Conservation (phyloP, 2,888 invertebrate genomes). For the Priocnemis perturbator region DNA sequence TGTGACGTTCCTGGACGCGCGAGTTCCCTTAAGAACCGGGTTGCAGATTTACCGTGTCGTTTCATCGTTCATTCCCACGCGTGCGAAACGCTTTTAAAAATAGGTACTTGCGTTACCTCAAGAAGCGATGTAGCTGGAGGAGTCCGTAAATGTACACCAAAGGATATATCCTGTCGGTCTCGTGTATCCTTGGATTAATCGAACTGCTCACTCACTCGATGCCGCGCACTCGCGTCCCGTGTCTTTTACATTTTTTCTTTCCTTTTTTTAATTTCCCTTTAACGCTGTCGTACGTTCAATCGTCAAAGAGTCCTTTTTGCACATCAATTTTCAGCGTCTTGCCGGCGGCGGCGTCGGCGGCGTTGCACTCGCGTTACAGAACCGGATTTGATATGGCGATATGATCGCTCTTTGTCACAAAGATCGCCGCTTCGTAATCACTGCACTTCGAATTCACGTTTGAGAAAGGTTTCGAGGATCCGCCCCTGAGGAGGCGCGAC, state of each 20-base stretch:
- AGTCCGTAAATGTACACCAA: constrained; percentile 49
- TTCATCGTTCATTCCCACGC: constrained; percentile 12
- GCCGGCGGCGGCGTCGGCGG: constrained; percentile 15
- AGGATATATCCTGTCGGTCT: constrained; percentile 45
- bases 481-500: background rate
- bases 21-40: too few species aligned
- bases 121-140: constrained; percentile 34
- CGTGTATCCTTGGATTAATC: constrained; percentile 39
- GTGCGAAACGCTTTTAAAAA: constrained; percentile 45
- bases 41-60: too few species aligned
- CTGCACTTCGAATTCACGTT: constrained; percentile 30
- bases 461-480: background rate
- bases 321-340: constrained; percentile 31
- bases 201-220: constrained; percentile 60
- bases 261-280: background rate
- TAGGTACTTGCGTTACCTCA: constrained; percentile 60
- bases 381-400: constrained; percentile 15
- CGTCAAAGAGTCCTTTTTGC: constrained; percentile 39
- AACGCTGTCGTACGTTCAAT: constrained; percentile 19
- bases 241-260: background rate
- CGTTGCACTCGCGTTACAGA: constrained; percentile 40
- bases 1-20: too few species aligned
- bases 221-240: constrained; percentile 51
- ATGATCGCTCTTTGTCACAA: too few species aligned
- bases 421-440: constrained; percentile 24